Evolutionary conservation across 1,140 invertebrate species (phyloP).

Genomic region (Sitophilus oryzae): DNA sequence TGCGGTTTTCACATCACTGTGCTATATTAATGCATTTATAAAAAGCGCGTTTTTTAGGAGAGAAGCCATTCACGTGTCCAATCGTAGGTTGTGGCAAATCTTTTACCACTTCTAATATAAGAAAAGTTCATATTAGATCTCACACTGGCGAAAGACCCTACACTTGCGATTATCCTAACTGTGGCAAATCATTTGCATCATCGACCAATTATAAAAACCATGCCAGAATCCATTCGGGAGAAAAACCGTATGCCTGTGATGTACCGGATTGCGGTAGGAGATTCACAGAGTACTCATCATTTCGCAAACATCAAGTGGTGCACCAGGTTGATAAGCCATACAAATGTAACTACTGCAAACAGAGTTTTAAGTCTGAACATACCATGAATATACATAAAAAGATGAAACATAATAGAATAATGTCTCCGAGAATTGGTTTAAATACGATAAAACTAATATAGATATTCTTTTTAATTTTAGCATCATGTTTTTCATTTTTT

Average conservation of each 20-base stretch:
- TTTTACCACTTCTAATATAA: conserved; percentile 69
- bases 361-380: conserved; percentile 54
- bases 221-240: conserved; percentile 52
- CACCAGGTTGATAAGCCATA: conserved; percentile 54
- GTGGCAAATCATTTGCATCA: conserved; percentile 56
- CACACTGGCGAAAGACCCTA: conserved; percentile 64
- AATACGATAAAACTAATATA: no score
- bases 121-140: conserved; percentile 58
- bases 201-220: conserved; percentile 56
- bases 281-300: conserved; percentile 70
- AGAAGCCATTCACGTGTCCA: conserved; percentile 63
- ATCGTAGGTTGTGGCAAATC: conserved; percentile 58
- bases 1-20: no score
- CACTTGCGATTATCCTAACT: conserved; percentile 53
- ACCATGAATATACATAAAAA: conserved; percentile 55
- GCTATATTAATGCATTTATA: no score
- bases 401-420: conserved; percentile 38
- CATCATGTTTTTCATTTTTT: no score
- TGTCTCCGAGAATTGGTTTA: conserved; percentile 17
- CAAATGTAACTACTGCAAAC: conserved; percentile 51
- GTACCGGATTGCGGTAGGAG: conserved; percentile 59
- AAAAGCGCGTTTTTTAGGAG: conserved; percentile 41
- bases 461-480: no score
- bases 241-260: conserved; percentile 49
- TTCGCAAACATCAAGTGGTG: conserved; percentile 68